Percentiles rank a stretch among this genome's conserved stretches.
These are phyloP conservation scores for Cydia amplana DNA, from an alignment of 1,140 invertebrate genomes.

Conservation along the genomic window DNA sequence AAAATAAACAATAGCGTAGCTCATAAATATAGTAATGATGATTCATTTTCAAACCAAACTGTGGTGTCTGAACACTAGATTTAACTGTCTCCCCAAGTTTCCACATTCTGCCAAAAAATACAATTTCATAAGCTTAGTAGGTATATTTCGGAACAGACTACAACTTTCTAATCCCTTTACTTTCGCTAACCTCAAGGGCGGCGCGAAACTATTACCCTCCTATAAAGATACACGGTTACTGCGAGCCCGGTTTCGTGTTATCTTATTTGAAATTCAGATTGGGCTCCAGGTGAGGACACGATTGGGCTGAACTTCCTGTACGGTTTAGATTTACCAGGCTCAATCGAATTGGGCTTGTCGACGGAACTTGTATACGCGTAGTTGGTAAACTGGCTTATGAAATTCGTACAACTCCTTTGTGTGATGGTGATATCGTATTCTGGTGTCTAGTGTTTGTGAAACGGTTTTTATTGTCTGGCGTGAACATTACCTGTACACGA, in stretches of 20 bases:
- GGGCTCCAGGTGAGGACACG: constrained; percentile 62
- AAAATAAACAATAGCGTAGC: too few species aligned
- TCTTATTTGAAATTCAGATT: constrained; percentile 75
- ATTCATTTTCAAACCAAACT: too few species aligned
- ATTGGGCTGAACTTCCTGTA: constrained; percentile 64
- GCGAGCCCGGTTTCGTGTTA: constrained; percentile 58
- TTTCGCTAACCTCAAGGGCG: background rate
- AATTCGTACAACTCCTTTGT: constrained; percentile 37
- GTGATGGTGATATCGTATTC: constrained; percentile 15
- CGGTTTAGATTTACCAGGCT: constrained; percentile 62
- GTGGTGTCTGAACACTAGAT: too few species aligned
- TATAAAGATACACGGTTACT: constrained; percentile 59
- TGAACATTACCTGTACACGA: background rate
- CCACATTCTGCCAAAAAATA: too few species aligned
- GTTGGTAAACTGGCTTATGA: constrained; percentile 55
- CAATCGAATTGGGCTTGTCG: constrained; percentile 64
- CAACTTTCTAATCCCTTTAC: constrained; percentile 17
- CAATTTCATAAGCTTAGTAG: too few species aligned
- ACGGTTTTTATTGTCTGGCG: background rate
- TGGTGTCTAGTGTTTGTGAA: background rate
- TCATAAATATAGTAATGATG: too few species aligned
- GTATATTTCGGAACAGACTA: background rate
- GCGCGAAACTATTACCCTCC: constrained; percentile 52
- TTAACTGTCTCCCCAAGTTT: too few species aligned
- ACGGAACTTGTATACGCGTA: constrained; percentile 45